Conservation (phyloP, 1,140 invertebrate genomes). For the Araneus ventricosus region DNA sequence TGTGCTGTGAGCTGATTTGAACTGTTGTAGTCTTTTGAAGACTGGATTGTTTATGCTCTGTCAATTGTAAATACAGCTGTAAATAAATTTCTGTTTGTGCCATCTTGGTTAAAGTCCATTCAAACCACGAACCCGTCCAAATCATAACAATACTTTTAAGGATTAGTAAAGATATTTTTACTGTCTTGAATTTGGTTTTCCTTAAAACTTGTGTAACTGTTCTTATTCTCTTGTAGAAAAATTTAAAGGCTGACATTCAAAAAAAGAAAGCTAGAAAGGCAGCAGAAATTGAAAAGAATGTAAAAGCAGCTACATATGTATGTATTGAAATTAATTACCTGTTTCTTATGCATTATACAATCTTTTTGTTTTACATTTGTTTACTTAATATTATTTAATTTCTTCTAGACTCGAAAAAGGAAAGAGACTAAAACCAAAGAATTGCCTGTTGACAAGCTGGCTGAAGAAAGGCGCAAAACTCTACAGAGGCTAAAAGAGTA, state of each 20-base stretch:
- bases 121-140: too few species aligned
- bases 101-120: too few species aligned
- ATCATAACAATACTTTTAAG: too few species aligned
- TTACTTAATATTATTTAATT: not conserved
- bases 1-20: too few species aligned
- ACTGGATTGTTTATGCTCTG: too few species aligned
- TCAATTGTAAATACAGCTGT: too few species aligned
- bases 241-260: conserved; percentile 37
- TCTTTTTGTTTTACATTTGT: not conserved
- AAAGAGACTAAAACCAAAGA: conserved; percentile 62
- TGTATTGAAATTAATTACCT: not conserved
- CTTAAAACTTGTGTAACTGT: too few species aligned
- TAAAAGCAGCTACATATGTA: conserved; percentile 57
- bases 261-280: conserved; percentile 57
- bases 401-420: conserved; percentile 42
- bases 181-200: too few species aligned
- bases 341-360: not conserved
- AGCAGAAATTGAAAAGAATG: conserved; percentile 49
- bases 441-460: conserved; percentile 48
- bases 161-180: too few species aligned
- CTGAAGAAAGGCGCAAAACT: conserved; percentile 61
- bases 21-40: too few species aligned
- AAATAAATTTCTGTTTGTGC: too few species aligned
- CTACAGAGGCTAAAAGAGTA: conserved; percentile 71
- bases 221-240: not conserved